Evolutionary conservation across 2,797 vertebrate species (phyloP), one percentile per base, ranked within the genome.

Genomic region (Halcyon smyrnensis): DNA sequence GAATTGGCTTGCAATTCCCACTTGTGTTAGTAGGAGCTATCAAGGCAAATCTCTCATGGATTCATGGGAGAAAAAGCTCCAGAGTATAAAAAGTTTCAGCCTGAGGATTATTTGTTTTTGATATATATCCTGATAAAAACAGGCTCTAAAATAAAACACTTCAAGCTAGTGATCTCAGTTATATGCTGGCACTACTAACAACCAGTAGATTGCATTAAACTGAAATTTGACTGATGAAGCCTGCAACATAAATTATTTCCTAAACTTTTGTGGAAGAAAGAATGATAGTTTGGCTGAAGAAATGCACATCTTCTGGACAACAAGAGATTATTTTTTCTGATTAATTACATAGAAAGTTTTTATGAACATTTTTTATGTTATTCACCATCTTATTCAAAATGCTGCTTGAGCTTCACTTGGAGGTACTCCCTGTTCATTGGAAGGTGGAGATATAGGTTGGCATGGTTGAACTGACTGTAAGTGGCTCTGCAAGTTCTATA

Each of bases 21-120:
- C 78, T 96, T 91, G 78, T 87, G 89, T 90, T 96, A 95, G 95
- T 79, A 95, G 77, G 71, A 96, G 46, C 81, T 84, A 95, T 92
- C 88, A 74, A 91, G 76, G 76, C 77, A 97, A 95, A 95, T 93
- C 73, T 92, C 67, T 89, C 83, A 84, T 75, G 74, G 65, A 84
- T 94, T 95, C 94, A 92, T 77, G 67, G 86, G 94, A 96, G 88
- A 94, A 92, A 93, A 95, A 63, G 54, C 73, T 93, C 95, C 53
- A 67, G 81, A 81, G 81, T 81, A 93, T 67, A 91, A 91, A 89
- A 89, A 79, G 50, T 91, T 89, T 92, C 0, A 2, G 84, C 94
- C 94, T 67, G 48, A 93, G 86, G 84, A 93, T 91, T 94, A 94
- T 96, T 94, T 96, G 82, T 1, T 85, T 96, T 94, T 93, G 70